Base-by-base conservation (phyloP, 2,113 vertebrate species). In the Nicator chloris region DNA sequence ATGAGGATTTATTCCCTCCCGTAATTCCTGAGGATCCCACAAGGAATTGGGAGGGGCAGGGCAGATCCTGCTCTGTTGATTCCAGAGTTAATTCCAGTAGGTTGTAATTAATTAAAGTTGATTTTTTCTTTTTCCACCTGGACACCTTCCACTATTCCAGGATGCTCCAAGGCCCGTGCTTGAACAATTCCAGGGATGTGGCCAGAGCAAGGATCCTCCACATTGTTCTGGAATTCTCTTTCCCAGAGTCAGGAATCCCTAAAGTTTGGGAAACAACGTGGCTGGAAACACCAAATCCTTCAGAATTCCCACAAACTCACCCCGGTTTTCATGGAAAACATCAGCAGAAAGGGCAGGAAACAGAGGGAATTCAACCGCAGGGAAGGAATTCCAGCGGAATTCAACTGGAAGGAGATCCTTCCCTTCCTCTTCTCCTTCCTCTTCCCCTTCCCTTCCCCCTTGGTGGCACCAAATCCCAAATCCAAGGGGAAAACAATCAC, bases 401-500 rank as follows among this genome's bases (percentile, higher is more conserved):
- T n/a, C 37, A 27, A 4, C 35, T n/a, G 22, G 45, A 39, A 60
- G 47, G 18, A n/a, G 37, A 51, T 35, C n/a, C 28, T 11, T 16
- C 39, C 31, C 12, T 33, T 56, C 31, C 49, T n/a, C 26, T 53
- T 53, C 15, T n/a, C 51, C 10, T 30, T 54, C 10, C 20, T 13
- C 27, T 42, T 42, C 44, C 44, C 50, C 26, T 53, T 53, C 15
- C 51, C 6, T 30, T 53, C 10, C 19, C 14, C 26, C 27, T 63
- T 40, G 37, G 8, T 61, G 37, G 37, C 40, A 42, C 40, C 40
- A 42, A 57, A 81, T 61, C 35, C 37, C 44, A 70, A 59, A 82
- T 60, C 35, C 1, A 0, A 71, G 13, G 10, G 13, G 8, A 64
- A 3, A n/a, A 53, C 15, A 75, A 33, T 14, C 33, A 1, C 27